phyloP scores from a whole-genome alignment of 2,888 invertebrate genomes.

The Thelaira solivaga region DNA sequence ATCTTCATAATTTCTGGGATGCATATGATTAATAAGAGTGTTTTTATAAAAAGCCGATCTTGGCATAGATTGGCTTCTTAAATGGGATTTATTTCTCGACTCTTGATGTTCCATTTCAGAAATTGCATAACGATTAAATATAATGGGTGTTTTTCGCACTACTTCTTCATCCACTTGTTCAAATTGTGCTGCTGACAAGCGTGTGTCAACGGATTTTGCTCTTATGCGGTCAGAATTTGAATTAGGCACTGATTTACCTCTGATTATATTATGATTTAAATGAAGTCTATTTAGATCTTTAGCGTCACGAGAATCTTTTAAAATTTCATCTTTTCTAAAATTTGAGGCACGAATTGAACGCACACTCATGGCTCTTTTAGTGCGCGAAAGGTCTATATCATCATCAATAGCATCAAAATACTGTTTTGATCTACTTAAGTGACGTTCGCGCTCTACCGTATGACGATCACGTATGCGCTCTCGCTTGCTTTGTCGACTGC shows the following conservation, averaged over 20 bases:
- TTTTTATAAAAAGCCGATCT: conserved; percentile 69
- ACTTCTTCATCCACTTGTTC: conserved; percentile 73
- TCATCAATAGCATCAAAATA: conserved; percentile 72
- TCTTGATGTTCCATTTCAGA: conserved; percentile 74
- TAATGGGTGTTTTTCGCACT: conserved; percentile 80
- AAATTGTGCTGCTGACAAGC: conserved; percentile 69
- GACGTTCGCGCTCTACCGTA: conserved; percentile 78
- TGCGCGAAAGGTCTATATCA: conserved; percentile 64
- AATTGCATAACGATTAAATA: conserved; percentile 85
- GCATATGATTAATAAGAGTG: conserved; percentile 25
- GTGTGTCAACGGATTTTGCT: conserved; percentile 75
- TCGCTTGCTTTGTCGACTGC: conserved; percentile 68
- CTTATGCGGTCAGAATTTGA: conserved; percentile 59
- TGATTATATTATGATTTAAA: conserved; percentile 57
- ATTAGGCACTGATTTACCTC: conserved; percentile 69
- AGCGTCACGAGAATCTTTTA: conserved; percentile 28
- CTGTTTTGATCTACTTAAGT: conserved; percentile 72
- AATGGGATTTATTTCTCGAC: conserved; percentile 58
- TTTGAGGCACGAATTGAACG: conserved; percentile 71
- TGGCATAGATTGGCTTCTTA: conserved; percentile 75
- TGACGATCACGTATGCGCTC: conserved; percentile 77
- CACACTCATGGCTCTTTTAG: conserved; percentile 72
- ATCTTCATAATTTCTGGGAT: conserved; percentile 39
- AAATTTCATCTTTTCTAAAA: conserved; percentile 60
- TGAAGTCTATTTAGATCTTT: conserved; percentile 70